phyloP scores from a whole-genome alignment of 1,140 invertebrate genomes.

The Lasioglossum albipes region DNA sequence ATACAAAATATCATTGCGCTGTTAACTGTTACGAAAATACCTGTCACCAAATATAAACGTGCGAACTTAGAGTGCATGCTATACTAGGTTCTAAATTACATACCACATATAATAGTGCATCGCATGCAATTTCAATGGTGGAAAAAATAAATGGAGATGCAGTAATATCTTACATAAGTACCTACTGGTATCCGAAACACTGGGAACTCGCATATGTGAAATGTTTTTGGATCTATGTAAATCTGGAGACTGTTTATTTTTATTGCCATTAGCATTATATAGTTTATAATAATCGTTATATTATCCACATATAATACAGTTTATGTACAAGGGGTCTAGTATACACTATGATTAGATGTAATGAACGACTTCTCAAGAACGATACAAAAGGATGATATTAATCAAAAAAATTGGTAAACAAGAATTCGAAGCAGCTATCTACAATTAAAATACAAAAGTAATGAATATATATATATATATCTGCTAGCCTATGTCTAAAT shows the following conservation, averaged over 20 bases:
- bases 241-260: conserved; percentile 72
- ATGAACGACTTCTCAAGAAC: conserved; percentile 51
- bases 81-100: not conserved
- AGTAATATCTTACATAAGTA: conserved; percentile 10
- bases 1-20: not conserved
- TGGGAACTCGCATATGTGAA: conserved; percentile 40
- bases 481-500: conserved; percentile 48
- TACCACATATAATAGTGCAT: not conserved
- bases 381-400: conserved; percentile 31
- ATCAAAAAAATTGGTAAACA: conserved; percentile 44
- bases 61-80: not conserved
- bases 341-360: conserved; percentile 70
- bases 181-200: conserved; percentile 27
- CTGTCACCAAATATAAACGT: not conserved
- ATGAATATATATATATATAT: conserved; percentile 28
- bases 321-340: conserved; percentile 74
- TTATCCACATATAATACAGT: conserved; percentile 78
- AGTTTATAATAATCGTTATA: conserved; percentile 72
- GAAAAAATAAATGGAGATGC: not conserved
- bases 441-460: conserved; percentile 51
- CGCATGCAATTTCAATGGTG: not conserved
- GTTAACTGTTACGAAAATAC: not conserved
- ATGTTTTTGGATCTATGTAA: conserved; percentile 49
- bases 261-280: conserved; percentile 74
- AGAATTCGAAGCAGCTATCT: conserved; percentile 36